These are phyloP conservation scores for Drosophila anomalata DNA, from an alignment of 2,888 invertebrate genomes.

Conservation along the genomic window DNA sequence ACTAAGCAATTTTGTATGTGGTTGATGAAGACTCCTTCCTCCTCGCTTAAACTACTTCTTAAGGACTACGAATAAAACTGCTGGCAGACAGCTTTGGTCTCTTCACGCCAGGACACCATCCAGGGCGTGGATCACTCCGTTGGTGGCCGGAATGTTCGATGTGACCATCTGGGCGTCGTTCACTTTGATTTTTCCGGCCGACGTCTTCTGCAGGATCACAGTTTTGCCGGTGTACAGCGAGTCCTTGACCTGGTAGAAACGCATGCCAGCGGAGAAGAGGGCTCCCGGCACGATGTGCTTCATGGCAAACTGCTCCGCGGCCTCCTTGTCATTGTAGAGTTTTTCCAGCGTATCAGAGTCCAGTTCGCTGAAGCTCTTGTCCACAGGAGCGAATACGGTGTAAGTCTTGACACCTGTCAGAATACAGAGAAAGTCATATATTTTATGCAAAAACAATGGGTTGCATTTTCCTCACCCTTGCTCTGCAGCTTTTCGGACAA, in stretches of 20 bases:
- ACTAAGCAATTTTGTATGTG: constrained; percentile 62
- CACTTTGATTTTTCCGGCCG: constrained; percentile 90
- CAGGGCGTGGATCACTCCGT: constrained; percentile 93
- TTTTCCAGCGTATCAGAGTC: constrained; percentile 86
- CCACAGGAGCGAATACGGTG: constrained; percentile 93
- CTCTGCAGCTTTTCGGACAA: constrained; percentile 87
- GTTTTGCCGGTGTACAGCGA: constrained; percentile 90
- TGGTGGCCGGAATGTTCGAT: constrained; percentile 94
- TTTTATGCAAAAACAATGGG: not conserved
- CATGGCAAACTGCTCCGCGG: constrained; percentile 90
- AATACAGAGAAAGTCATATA: too few relatives aligned
- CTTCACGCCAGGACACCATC: constrained; percentile 87
- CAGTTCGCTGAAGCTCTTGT: constrained; percentile 90
- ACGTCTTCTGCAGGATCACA: constrained; percentile 91
- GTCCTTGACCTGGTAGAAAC: constrained; percentile 93
- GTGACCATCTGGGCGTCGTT: constrained; percentile 92
- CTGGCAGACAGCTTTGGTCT: constrained; percentile 7
- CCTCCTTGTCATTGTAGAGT: constrained; percentile 87
- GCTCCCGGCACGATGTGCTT: constrained; percentile 91
- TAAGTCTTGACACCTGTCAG: constrained; percentile 90
- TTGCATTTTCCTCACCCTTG: constrained; percentile 73
- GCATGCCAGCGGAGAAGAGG: constrained; percentile 93
- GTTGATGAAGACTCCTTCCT: constrained; percentile 49
- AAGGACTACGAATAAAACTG: constrained; percentile 49
- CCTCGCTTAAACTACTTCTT: constrained; percentile 47